phyloP scores from a whole-genome alignment of 2,797 vertebrate genomes.

The Darevskia nairensis region DNA sequence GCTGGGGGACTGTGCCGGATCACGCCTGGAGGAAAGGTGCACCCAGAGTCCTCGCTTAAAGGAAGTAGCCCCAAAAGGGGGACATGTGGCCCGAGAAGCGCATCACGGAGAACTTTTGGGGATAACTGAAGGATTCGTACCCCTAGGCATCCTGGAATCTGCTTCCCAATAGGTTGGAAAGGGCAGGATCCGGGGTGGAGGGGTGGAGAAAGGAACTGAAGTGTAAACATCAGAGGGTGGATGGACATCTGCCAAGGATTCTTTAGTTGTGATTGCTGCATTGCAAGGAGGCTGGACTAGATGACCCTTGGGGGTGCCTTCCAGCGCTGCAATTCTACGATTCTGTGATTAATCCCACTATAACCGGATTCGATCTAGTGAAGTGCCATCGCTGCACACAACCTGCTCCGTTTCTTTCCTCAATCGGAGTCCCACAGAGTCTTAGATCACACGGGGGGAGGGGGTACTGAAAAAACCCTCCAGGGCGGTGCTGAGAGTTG shows the following conservation, averaged over 20 bases:
- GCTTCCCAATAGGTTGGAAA: not conserved
- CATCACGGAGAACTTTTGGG: not conserved
- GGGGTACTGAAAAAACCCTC: not conserved
- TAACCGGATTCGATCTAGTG: not conserved
- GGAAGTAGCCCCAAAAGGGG: conserved; percentile 29
- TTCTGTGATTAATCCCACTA: no score
- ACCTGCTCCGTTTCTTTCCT: not conserved
- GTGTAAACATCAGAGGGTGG: not conserved
- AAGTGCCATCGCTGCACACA: not conserved
- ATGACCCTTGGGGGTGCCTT: no score
- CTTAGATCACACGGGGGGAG: not conserved
- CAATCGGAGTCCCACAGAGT: no score
- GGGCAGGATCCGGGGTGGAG: not conserved
- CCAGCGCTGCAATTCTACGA: no score
- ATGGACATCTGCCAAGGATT: no score
- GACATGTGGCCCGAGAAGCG: conserved; percentile 8
- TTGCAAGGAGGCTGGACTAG: no score
- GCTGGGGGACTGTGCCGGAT: conserved; percentile 50
- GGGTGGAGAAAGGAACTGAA: not conserved
- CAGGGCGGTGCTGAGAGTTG: not conserved
- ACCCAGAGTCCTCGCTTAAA: not conserved
- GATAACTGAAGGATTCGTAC: no score
- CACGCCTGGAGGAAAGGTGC: conserved; percentile 50
- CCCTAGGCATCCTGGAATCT: not conserved
- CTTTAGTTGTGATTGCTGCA: no score